phyloP scores from a whole-genome alignment of 2,113 vertebrate species.

The Astur gentilis region DNA sequence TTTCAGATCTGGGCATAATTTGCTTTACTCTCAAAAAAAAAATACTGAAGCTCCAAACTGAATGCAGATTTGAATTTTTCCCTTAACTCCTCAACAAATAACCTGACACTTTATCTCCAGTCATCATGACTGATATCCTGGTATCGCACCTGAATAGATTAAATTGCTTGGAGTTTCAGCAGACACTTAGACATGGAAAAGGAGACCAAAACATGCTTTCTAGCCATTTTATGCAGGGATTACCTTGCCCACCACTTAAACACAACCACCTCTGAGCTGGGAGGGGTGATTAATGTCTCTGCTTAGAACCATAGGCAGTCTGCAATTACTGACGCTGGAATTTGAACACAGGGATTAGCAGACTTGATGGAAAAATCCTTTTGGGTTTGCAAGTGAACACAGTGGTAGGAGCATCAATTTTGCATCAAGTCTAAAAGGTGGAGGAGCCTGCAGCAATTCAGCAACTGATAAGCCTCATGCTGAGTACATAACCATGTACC shows the following conservation, averaged over 20 bases:
- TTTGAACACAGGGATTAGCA: background rate
- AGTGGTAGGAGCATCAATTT: background rate
- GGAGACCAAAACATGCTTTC: background rate
- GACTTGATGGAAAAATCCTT: background rate
- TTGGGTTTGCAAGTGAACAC: background rate
- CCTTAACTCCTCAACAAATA: background rate
- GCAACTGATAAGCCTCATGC: background rate
- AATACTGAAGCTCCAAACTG: background rate
- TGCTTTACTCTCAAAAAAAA: background rate
- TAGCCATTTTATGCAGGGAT: background rate
- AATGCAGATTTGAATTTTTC: background rate
- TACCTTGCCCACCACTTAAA: background rate
- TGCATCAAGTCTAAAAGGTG: background rate
- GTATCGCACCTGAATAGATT: background rate
- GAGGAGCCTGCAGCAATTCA: background rate
- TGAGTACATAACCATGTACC: rapidly evolving
- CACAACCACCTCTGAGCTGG: background rate
- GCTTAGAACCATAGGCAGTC: background rate
- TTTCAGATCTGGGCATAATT: background rate
- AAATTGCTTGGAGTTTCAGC: background rate
- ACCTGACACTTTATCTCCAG: background rate
- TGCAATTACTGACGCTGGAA: background rate
- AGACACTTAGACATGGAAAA: background rate
- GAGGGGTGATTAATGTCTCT: background rate
- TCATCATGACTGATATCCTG: background rate